Evolutionary conservation across 2,113 vertebrate species (phyloP), one percentile per base, ranked within the genome.

Genomic region (Urocolius indicus): DNA sequence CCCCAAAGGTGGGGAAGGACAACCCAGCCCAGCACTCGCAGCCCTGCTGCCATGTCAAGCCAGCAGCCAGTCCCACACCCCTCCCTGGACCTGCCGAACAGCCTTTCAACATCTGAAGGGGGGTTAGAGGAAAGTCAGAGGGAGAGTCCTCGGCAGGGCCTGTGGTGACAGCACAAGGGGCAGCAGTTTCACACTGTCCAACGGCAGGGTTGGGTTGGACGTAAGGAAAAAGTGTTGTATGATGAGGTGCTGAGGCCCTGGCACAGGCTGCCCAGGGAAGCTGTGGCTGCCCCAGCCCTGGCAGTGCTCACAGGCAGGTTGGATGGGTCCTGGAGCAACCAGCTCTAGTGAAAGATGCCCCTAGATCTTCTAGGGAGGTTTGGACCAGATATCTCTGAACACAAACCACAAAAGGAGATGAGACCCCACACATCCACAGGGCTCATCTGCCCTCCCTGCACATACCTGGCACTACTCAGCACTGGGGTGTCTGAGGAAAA

Each of bases 301-400:
- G 8, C 45, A 79, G 24, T 8, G n/a, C 4, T 1, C 38, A 49
- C 36, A 4, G 5, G 4, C 71, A 49, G 30, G 43, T 0, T 16
- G 74, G 62, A 69, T 0, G 0, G 3, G 16, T 10, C 26, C 69
- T 61, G 43, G 65, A 81, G 12, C 4, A 62, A 1, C 5, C 11
- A 62, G 23, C 9, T 2, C 0, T 0, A 30, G 41, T 12, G 46
- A 3, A 69, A 73, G 22, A 26, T n/a, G 30, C 34, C 57, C 2
- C 30, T 77, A 32, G 9, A 46, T 41, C 29, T 66, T 38, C 10
- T 15, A 20, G 38, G 10, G 21, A 7, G 9, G 1, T 2, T 0
- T 27, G 29, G 12, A 24, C 5, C 13, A 5, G 12, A 24, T 54
- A 63, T 5, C 13, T 87, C 66, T 43, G 36, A 54, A 30, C n/a